Evolutionary conservation across 1,140 invertebrate species (phyloP).

Genomic region (Papilio glaucus): DNA sequence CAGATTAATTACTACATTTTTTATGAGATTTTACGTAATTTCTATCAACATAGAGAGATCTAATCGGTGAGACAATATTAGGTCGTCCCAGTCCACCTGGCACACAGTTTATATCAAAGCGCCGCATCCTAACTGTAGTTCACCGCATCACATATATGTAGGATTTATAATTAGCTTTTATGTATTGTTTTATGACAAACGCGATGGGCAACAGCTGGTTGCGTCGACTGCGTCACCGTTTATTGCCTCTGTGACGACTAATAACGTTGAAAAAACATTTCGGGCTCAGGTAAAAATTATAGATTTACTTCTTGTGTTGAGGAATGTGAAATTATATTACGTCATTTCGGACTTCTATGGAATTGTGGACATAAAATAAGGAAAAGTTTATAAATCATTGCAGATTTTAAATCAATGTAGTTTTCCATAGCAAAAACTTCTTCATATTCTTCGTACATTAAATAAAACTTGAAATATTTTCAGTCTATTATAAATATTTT

Average conservation of each 20-base stretch:
- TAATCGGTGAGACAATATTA: not conserved
- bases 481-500: not conserved
- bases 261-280: constrained; percentile 19
- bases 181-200: constrained; percentile 70
- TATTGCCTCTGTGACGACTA: constrained; percentile 45
- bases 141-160: constrained; percentile 53
- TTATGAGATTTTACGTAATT: too few species aligned
- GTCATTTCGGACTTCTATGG: not conserved
- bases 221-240: constrained; percentile 60
- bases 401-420: too few species aligned
- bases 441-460: not conserved
- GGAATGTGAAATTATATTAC: not conserved
- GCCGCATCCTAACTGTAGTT: constrained; percentile 50
- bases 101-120: constrained; percentile 41
- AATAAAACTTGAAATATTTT: not conserved
- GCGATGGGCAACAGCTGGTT: constrained; percentile 58
- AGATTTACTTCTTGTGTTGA: not conserved
- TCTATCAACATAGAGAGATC: too few species aligned
- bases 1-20: too few species aligned
- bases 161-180: constrained; percentile 69
- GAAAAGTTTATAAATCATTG: not conserved
- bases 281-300: not conserved
- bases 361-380: too few species aligned
- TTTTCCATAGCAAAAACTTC: too few species aligned
- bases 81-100: constrained; percentile 35